These are phyloP conservation scores for Budorcas taxicolor DNA, from an alignment of 2,113 vertebrate species.

Conservation along the genomic window DNA sequence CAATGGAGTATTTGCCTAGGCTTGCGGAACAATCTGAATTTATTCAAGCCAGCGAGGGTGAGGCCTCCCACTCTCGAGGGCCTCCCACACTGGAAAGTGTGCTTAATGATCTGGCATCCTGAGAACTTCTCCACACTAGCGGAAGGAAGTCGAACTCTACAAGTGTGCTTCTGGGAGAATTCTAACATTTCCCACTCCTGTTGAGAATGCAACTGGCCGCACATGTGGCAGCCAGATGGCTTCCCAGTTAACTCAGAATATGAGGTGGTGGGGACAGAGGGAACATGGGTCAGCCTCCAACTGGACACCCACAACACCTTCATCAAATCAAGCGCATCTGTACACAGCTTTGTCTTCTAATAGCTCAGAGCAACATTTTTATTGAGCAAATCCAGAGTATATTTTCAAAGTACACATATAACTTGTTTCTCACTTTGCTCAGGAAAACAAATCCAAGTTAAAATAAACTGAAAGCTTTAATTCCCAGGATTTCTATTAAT, in stretches of 20 bases:
- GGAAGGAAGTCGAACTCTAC: neutral
- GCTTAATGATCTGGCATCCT: slow-evolving; percentile 47
- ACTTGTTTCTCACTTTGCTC: neutral
- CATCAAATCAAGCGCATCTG: neutral
- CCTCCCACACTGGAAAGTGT: slow-evolving; percentile 66
- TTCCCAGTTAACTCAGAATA: neutral
- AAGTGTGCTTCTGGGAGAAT: slow-evolving; percentile 31
- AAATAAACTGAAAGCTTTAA: neutral
- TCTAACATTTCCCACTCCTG: neutral
- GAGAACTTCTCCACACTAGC: slow-evolving; percentile 14
- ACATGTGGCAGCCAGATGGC: slow-evolving; percentile 40
- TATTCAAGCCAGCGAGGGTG: neutral
- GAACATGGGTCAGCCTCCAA: neutral
- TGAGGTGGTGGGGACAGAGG: neutral
- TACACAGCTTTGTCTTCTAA: neutral
- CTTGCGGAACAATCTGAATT: slow-evolving; percentile 44
- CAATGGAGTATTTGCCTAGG: slow-evolving; percentile 55
- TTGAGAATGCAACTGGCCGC: neutral
- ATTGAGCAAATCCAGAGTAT: neutral
- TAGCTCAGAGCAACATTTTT: neutral
- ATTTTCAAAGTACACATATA: neutral
- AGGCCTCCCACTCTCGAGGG: neutral
- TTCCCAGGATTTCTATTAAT: neutral
- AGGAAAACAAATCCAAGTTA: neutral
- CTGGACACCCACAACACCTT: neutral